Conservation (phyloP, 2,888 invertebrate species). For the Glaucopsyche alexis region DNA sequence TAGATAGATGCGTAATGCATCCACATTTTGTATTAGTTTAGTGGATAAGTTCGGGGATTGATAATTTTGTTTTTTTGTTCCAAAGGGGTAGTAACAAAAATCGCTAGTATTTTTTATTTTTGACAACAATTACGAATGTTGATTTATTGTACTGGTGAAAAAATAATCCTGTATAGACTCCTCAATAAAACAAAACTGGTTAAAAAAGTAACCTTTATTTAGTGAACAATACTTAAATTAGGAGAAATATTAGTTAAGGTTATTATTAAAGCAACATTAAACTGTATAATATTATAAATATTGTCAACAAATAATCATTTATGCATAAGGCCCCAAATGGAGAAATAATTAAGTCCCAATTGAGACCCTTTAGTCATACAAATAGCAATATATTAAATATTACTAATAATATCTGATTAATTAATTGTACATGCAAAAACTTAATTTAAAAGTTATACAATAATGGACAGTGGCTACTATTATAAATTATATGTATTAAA, state of each 20-base stretch:
- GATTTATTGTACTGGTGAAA: too few species aligned
- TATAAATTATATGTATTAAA: conserved; percentile 53
- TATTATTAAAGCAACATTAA: conserved; percentile 4
- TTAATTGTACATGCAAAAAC: conserved; percentile 8
- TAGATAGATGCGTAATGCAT: too few species aligned
- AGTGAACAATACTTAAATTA: conserved; percentile 1
- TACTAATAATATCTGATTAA: not conserved
- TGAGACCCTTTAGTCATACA: not conserved
- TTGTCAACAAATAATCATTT: conserved; percentile 3
- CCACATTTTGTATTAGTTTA: too few species aligned
- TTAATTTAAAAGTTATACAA: conserved; percentile 8
- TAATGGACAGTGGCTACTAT: not conserved
- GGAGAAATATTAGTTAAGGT: not conserved
- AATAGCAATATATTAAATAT: conserved; percentile 14
- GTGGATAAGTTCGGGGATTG: too few species aligned
- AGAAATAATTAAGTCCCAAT: not conserved
- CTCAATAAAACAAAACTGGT: conserved; percentile 19
- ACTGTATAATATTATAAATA: not conserved
- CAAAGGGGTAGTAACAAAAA: too few species aligned
- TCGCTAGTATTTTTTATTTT: too few species aligned
- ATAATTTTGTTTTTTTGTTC: too few species aligned
- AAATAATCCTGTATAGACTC: too few species aligned
- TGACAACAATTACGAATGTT: too few species aligned
- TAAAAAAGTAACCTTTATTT: conserved; percentile 28
- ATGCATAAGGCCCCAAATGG: not conserved